Evolutionary conservation across 2,888 invertebrate genomes (phyloP).

Genomic region (Apoderus coryli): DNA sequence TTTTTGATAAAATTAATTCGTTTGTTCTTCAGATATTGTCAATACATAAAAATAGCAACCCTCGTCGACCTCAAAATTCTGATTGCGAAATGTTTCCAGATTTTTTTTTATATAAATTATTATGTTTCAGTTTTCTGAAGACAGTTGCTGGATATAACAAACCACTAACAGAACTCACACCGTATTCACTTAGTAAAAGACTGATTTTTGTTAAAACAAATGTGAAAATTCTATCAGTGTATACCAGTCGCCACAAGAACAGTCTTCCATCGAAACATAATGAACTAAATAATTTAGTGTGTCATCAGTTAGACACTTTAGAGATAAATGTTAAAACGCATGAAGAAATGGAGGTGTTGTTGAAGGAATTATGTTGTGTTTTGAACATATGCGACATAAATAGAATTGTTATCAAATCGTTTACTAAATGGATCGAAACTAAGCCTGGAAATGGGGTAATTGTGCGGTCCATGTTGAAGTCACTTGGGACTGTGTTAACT

Average conservation of each 20-base stretch:
- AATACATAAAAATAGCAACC: too few relatives aligned
- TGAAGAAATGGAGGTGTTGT: conserved; percentile 36
- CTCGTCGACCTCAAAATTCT: too few relatives aligned
- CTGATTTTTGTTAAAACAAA: conserved; percentile 45
- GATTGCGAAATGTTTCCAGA: too few relatives aligned
- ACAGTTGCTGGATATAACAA: conserved; percentile 42
- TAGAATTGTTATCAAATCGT: conserved; percentile 25
- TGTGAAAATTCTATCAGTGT: conserved; percentile 42
- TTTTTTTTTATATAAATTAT: conserved; percentile 4
- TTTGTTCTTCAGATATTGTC: too few relatives aligned
- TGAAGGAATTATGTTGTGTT: conserved; percentile 36
- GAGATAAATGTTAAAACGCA: conserved; percentile 33
- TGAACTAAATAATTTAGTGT: conserved; percentile 34
- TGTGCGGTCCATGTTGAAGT: conserved; percentile 34
- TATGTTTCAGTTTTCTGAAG: conserved; percentile 43
- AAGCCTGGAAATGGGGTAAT: conserved; percentile 35
- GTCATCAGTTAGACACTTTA: conserved; percentile 37
- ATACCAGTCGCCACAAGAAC: conserved; percentile 38
- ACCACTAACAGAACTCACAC: conserved; percentile 31
- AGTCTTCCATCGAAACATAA: conserved; percentile 34
- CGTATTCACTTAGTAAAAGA: conserved; percentile 35
- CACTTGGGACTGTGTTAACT: conserved; percentile 33
- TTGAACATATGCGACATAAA: conserved; percentile 29
- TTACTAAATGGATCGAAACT: conserved; percentile 34
- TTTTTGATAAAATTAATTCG: too few relatives aligned